Base-by-base conservation (phyloP, 2,113 vertebrate species). In the Silurus glanis region DNA sequence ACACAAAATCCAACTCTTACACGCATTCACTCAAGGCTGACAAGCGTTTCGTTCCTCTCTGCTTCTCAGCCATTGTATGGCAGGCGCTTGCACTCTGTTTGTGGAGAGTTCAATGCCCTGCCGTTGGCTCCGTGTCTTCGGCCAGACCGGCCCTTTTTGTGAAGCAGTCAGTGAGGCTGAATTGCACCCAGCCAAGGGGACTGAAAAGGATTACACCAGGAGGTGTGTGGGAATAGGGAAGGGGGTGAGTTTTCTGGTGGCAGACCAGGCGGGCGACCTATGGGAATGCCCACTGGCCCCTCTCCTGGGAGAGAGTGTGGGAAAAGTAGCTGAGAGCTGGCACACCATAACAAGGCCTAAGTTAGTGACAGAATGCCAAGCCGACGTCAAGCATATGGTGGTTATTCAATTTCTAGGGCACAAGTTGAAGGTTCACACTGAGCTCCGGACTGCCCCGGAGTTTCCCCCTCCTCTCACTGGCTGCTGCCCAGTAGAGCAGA, bases 261-360 rank as follows among this genome's bases (percentile, higher is more conserved):
- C 87, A 85, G 86, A 82, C 83, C 87, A 82, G 81, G 83, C 86
- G 37, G 84, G 51, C 58, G 86, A 85, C 86, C 89, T 87, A 76
- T 90, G 89, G 89, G 86, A 90, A 87, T 86, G 82, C 88, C 89
- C 78, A n/a, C 84, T 90, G 83, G 61, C 76, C 86, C 84, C 86
- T 83, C 47, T 85, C 81, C 76, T 86, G 67, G 69, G 85, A 84
- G 84, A 84, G 84, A 90, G 86, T 85, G 86, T 88, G 88, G 86
- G 88, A 91, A 90, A 91, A 88, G 80, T 80, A 78, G 75, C 75
- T 84, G 84, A 89, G 86, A 87, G 88, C 84, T 90, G 89, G 89
- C 86, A 90, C 8, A 16, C 45, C 53, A 72, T 72, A 81, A 55
- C 59, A 83, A 84, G 88, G 86, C 84, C 86, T 86, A 86, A 84